Base-by-base conservation (phyloP, 2,113 vertebrate species). In the Oriolus oriolus region DNA sequence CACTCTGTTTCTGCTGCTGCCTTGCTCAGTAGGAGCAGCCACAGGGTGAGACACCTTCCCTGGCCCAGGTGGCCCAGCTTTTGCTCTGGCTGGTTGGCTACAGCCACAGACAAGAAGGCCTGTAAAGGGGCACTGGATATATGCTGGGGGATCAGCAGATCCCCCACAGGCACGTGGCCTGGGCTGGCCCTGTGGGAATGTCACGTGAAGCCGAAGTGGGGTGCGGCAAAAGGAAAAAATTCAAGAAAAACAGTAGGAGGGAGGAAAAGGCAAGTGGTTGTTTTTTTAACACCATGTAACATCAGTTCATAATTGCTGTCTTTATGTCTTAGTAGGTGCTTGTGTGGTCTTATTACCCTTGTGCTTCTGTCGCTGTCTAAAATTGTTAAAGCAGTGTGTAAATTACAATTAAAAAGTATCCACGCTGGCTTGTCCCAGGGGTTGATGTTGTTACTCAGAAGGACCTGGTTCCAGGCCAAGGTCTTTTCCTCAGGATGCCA, bases 401-500 rank as follows among this genome's bases (percentile, higher is more conserved):
- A 85, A 81, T 57, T 52, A 39, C 22, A 66, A 66, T 65, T 69
- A 26, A 76, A 88, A 35, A 70, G 15, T 53, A 79, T 57, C 47
- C 56, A 78, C 0, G 0, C 37, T 81, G 71, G 56, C 47, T 53
- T 71, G 44, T 89, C 59, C 56, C 60, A 56, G 33, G 52, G 56
- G 15, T 23, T 89, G 56, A 50, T 89, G 80, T 57, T 93, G 11
- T 93, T 94, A 56, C 64, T 87, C 64, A 86, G 76, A 86, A 78
- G 47, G 68, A 69, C 64, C 56, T 95, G 93, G 86, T 93, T 82
- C 22, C 56, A 78, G 69, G 85, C 95, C 96, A 97, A 96, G 73
- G 76, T 77, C 95, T 94, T 94, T 95, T 90, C 90, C 44, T 13
- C 83, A 95, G 95, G 85, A 93, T 95, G 90, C 88, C 95, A 90